phyloP scores from a whole-genome alignment of 2,888 invertebrate genomes.

The Schrankia costaestrigalis region DNA sequence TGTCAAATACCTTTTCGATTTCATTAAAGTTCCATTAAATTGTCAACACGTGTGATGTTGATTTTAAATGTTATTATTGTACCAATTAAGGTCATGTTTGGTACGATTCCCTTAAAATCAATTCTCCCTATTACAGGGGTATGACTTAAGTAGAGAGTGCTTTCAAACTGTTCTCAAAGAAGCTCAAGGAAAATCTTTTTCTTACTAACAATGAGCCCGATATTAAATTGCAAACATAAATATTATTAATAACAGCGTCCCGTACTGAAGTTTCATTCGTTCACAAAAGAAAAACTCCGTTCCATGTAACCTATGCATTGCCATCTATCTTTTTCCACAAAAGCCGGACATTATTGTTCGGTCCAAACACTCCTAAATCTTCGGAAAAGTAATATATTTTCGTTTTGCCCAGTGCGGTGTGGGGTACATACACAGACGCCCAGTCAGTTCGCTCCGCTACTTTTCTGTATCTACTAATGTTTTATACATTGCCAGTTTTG shows the following conservation, averaged over 20 bases:
- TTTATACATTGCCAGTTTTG: slow-evolving; percentile 67
- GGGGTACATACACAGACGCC: slow-evolving; percentile 51
- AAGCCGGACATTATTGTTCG: slow-evolving; percentile 82
- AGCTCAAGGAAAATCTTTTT: slow-evolving; percentile 55
- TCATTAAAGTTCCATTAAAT: no score
- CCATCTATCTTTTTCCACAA: slow-evolving; percentile 82
- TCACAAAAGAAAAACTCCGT: slow-evolving; percentile 77
- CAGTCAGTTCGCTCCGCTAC: slow-evolving; percentile 54
- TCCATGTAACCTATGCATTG: slow-evolving; percentile 77
- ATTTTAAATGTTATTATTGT: no score
- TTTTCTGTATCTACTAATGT: slow-evolving; percentile 75
- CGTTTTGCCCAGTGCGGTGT: slow-evolving; percentile 79
- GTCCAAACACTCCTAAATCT: slow-evolving; percentile 82
- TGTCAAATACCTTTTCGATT: no score
- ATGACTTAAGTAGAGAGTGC: slow-evolving; percentile 25
- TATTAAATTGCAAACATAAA: slow-evolving; percentile 68
- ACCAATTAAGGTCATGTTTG: no score
- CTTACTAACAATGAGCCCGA: slow-evolving; percentile 54
- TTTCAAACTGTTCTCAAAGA: slow-evolving; percentile 37
- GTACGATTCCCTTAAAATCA: slow-evolving; percentile 6
- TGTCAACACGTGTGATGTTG: no score
- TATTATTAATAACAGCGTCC: slow-evolving; percentile 72
- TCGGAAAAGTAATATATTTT: slow-evolving; percentile 82
- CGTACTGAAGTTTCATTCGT: slow-evolving; percentile 71
- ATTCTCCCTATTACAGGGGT: slow-evolving; percentile 23